Evolutionary conservation across 2,113 vertebrate genomes (phyloP).

Genomic region (Bungarus multicinctus): DNA sequence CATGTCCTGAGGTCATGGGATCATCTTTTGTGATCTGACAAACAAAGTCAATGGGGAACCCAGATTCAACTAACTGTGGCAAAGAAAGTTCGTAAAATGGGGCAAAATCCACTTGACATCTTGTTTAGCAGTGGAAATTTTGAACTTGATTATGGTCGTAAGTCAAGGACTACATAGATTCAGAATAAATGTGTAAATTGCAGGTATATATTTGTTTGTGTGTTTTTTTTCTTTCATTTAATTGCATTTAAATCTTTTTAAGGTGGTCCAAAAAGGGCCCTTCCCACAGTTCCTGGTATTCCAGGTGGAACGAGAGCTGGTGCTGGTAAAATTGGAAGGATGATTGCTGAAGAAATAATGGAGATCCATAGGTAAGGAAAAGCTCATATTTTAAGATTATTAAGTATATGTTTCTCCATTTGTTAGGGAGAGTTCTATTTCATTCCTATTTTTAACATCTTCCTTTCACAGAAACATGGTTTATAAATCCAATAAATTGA

Average conservation of each 20-base stretch:
- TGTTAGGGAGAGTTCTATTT: background rate
- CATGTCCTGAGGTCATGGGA: background rate
- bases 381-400: background rate
- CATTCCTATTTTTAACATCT: background rate
- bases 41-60: background rate
- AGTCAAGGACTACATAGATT: background rate
- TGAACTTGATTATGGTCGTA: background rate
- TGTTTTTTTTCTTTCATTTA: background rate
- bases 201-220: too few relatives aligned
- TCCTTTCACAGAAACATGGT: background rate
- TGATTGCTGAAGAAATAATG: conserved; percentile 99
- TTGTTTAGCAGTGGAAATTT: background rate
- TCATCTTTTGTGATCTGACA: background rate
- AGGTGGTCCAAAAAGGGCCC: conserved; percentile 87
- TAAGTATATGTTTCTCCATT: background rate
- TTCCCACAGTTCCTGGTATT: conserved; percentile 93
- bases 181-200: background rate
- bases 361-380: conserved; percentile 92
- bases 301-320: conserved; percentile 94
- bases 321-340: conserved; percentile 96
- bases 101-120: background rate
- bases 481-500: background rate
- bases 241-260: background rate
- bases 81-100: background rate
- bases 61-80: background rate